Evolutionary conservation across 2,797 vertebrate species (phyloP), one percentile per base, ranked within the genome.

Genomic region (Carapus acus): DNA sequence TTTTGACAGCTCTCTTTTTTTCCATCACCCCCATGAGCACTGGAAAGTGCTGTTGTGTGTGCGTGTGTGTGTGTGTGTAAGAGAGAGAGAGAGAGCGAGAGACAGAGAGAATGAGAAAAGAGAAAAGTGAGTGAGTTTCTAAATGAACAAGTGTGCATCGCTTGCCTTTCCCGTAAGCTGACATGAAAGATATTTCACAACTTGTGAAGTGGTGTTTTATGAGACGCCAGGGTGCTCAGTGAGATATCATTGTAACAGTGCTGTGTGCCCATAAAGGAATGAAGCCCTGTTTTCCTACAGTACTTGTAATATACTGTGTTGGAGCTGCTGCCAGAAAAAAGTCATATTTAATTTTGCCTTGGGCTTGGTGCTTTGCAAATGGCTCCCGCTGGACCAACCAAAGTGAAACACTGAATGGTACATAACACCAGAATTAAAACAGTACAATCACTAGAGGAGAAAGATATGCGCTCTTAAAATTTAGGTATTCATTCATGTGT

Each of bases 1-100:
- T 83, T 85, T 78, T 84, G 85, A 86, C 84, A 85, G 82, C 74
- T 85, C 76, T 67, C 62, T 61, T 77, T 81, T 86, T 80, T 85
- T 79, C 74, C 76, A 73, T 75, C 72, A 83, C 67, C 71, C 74
- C 81, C 76, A 76, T 54, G 77, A 84, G 81, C 58, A 73, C 79
- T 85, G 77, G 78, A 84, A 85, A 83, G 71, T 74, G 66, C 50
- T 50, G 49, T 58, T 43, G 62, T 80, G 67, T 54, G 41, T 74
- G 50, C 79, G 74, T 71, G 69, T 33, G 9, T 17, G 8, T 7
- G 7, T 38, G 8, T 33, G 31, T n/a, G n/a, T n/a, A n/a, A n/a
- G n/a, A n/a, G n/a, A n/a, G n/a, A n/a, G n/a, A n/a, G n/a, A n/a
- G n/a, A n/a, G n/a, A n/a, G n/a, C n/a, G n/a, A n/a, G n/a, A n/a